phyloP scores from a whole-genome alignment of 2,797 vertebrate species.

The Lerista edwardsae region DNA sequence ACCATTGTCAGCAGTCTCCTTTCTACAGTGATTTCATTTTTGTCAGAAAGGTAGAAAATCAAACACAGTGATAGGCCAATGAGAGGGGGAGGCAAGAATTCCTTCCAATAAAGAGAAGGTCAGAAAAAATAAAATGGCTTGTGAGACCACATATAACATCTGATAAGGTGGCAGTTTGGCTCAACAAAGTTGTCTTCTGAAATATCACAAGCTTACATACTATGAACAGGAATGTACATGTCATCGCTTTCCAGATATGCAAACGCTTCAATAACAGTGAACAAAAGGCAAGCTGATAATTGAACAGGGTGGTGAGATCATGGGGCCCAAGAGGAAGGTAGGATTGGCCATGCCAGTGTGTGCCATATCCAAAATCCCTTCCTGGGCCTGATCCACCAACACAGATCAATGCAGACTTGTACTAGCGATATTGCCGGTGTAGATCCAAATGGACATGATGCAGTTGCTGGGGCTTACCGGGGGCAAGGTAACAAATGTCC shows the following conservation, averaged over 20 bases:
- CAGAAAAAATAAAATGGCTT: conserved; percentile 27
- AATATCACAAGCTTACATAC: not conserved
- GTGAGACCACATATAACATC: not conserved
- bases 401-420: too few species aligned
- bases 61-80: conserved; percentile 54
- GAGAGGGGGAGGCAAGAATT: conserved; percentile 35
- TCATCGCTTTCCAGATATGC: not conserved
- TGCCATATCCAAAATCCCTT: too few species aligned
- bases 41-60: conserved; percentile 63
- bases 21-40: conserved; percentile 52
- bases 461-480: too few species aligned
- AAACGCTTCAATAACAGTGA: not conserved
- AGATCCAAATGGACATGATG: too few species aligned
- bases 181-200: not conserved
- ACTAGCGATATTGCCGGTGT: too few species aligned
- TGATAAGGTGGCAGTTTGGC: not conserved
- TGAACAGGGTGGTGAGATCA: too few species aligned
- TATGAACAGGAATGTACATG: not conserved
- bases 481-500: too few species aligned
- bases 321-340: too few species aligned
- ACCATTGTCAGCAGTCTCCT: conserved; percentile 59
- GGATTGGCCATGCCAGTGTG: too few species aligned
- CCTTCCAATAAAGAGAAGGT: conserved; percentile 32
- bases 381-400: too few species aligned
- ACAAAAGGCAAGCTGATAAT: not conserved